Evolutionary conservation across 2,888 invertebrate species (phyloP).

Genomic region (Nipponacmea schrenckii): DNA sequence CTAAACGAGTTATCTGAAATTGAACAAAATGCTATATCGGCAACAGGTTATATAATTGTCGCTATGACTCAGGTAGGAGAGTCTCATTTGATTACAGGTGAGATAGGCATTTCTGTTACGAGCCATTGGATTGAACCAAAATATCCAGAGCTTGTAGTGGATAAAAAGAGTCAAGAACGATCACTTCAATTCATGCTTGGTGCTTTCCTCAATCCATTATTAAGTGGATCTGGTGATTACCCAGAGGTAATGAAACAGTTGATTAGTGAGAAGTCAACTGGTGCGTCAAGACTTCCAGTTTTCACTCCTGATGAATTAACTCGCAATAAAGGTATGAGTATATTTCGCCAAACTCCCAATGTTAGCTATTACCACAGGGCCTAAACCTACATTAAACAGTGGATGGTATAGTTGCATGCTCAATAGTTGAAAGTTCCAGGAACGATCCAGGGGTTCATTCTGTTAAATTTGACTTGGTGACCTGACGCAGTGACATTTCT

Average conservation of each 20-base stretch:
- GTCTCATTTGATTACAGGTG: neutral
- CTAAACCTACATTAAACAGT: neutral
- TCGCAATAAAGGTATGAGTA: slow-evolving; percentile 34
- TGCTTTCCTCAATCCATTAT: neutral
- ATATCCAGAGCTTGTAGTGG: neutral
- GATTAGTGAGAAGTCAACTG: slow-evolving; percentile 25
- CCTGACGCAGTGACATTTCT: no score
- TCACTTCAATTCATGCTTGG: neutral
- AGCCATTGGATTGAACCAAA: neutral
- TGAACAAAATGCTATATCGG: no score
- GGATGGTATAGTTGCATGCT: no score
- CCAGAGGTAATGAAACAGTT: slow-evolving; percentile 46
- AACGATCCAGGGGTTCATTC: no score
- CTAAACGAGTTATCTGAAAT: no score
- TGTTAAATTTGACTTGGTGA: no score
- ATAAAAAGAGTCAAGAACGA: neutral
- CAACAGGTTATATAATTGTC: no score
- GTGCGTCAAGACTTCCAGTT: slow-evolving; percentile 34
- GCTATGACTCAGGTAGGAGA: neutral
- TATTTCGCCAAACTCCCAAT: neutral
- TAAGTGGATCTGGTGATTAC: slow-evolving; percentile 69
- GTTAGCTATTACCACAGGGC: neutral
- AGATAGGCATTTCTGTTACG: neutral
- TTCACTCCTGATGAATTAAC: slow-evolving; percentile 37
- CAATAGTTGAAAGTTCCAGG: no score